Conservation (phyloP, 2,888 invertebrate species). For the Cistogaster globosa region DNA sequence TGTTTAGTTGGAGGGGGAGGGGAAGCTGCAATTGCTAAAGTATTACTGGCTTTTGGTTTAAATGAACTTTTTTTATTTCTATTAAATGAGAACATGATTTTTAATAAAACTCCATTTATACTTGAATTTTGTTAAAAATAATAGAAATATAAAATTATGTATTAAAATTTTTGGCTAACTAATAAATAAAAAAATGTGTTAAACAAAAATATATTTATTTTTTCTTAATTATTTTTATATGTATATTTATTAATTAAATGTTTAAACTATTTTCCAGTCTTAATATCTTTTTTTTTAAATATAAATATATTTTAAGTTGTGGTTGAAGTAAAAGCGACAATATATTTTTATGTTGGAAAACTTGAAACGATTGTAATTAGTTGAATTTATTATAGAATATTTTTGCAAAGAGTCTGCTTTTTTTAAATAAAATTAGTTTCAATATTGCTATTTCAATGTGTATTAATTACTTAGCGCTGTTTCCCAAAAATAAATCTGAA, state of each 20-base stretch:
- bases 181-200: slow-evolving; percentile 51
- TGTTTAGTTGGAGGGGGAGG: neutral
- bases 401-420: slow-evolving; percentile 57
- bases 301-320: slow-evolving; percentile 64
- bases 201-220: slow-evolving; percentile 45
- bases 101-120: neutral
- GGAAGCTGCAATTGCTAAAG: slow-evolving; percentile 62
- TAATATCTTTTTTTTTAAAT: slow-evolving; percentile 67
- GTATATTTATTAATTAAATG: slow-evolving; percentile 49
- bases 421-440: slow-evolving; percentile 17
- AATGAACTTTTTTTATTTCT: slow-evolving; percentile 34
- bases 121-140: slow-evolving; percentile 63
- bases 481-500: slow-evolving; percentile 3
- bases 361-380: slow-evolving; percentile 78
- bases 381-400: slow-evolving; percentile 60
- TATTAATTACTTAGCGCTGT: neutral
- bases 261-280: slow-evolving; percentile 71
- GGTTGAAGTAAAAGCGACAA: slow-evolving; percentile 57
- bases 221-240: slow-evolving; percentile 27
- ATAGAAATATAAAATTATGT: slow-evolving; percentile 65
- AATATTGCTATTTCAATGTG: neutral
- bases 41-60: slow-evolving; percentile 64
- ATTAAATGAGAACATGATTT: slow-evolving; percentile 19
- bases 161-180: slow-evolving; percentile 65
- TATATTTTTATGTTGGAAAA: slow-evolving; percentile 76